Conservation (phyloP, 2,797 vertebrate species). For the Hippocampus kuda region DNA sequence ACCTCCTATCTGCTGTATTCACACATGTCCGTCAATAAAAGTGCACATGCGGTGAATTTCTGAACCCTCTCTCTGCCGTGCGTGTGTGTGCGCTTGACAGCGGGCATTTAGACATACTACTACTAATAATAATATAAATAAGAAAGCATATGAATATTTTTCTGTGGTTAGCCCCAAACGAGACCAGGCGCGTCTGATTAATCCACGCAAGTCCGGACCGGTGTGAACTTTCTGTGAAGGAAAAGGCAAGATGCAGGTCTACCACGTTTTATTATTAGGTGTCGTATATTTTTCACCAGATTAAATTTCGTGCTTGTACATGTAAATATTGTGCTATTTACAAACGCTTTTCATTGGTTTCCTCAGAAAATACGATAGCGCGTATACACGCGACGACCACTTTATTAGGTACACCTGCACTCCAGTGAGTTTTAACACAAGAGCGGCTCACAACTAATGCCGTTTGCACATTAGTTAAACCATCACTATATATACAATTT, state of each 20-base stretch:
- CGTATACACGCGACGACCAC: not conserved
- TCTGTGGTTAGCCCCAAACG: not conserved
- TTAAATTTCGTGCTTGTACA: not conserved
- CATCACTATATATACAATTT: not conserved
- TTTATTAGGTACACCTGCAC: constrained; percentile 3
- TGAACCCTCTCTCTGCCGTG: no score
- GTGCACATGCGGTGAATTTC: not conserved
- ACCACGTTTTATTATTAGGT: not conserved
- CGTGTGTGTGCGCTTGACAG: not conserved
- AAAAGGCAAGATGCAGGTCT: not conserved
- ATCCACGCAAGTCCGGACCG: constrained; percentile 45
- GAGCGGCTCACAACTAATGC: not conserved
- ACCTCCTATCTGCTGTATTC: not conserved
- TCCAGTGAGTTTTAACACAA: not conserved
- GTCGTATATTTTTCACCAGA: not conserved
- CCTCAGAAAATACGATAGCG: not conserved
- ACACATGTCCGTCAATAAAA: not conserved
- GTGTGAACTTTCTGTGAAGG: constrained; percentile 30
- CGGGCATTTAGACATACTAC: not conserved
- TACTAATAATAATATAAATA: not conserved
- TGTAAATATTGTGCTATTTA: not conserved
- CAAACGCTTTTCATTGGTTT: not conserved
- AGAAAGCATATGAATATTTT: not conserved
- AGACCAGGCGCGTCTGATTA: constrained; percentile 43
- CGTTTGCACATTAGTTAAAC: not conserved